These are phyloP conservation scores for Tricholauxania praeusta DNA, from an alignment of 2,888 invertebrate genomes.

Conservation along the genomic window DNA sequence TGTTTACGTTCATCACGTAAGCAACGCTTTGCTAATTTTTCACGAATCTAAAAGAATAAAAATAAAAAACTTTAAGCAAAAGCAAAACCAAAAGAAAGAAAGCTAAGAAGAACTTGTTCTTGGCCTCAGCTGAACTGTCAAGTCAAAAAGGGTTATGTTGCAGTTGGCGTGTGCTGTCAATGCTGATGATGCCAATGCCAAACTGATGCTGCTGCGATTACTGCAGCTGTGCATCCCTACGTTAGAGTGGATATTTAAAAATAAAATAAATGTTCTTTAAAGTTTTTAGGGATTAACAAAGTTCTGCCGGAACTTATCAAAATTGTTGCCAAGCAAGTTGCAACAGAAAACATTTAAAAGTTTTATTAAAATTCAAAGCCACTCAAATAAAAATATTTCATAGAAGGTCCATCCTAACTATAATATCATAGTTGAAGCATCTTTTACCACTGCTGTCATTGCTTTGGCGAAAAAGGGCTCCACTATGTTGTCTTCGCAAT, in stretches of 20 bases:
- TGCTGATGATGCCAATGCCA: not conserved
- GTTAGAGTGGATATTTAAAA: not conserved
- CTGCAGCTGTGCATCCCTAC: too few relatives aligned
- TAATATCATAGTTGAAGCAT: too few relatives aligned
- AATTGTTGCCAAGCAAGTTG: too few relatives aligned
- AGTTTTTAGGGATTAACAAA: too few relatives aligned
- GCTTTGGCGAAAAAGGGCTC: too few relatives aligned
- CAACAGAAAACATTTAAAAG: too few relatives aligned
- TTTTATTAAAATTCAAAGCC: too few relatives aligned
- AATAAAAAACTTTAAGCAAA: constrained; percentile 8
- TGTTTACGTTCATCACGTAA: constrained; percentile 30
- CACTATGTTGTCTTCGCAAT: not conserved
- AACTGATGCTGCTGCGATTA: constrained; percentile 26
- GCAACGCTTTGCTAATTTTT: constrained; percentile 4
- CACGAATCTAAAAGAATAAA: constrained; percentile 3
- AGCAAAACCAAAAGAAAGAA: constrained; percentile 11
- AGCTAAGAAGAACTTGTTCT: constrained; percentile 37
- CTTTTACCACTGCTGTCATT: too few relatives aligned
- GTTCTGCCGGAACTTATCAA: too few relatives aligned
- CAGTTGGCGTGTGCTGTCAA: constrained; percentile 3
- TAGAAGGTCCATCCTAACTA: too few relatives aligned
- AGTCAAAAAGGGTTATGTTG: constrained; percentile 4
- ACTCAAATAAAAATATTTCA: too few relatives aligned
- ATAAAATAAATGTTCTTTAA: not conserved
- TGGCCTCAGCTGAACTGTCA: constrained; percentile 34